Evolutionary conservation across 2,797 vertebrate species (phyloP), one percentile per base, ranked within the genome.

Genomic region (Mormyrus hasselquistii): DNA sequence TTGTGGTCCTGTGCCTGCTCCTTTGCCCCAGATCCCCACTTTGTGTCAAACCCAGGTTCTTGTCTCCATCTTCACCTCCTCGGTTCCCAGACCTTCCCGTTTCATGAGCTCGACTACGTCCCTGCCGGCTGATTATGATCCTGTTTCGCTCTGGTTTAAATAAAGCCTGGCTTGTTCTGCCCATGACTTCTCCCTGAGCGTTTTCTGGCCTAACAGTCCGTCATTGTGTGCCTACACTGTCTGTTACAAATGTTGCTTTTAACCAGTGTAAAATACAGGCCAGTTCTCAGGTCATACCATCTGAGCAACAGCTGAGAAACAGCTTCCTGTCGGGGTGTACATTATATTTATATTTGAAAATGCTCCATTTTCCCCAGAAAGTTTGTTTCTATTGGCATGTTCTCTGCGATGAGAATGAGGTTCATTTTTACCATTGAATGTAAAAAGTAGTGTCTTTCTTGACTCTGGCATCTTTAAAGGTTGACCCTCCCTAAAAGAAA

Each of bases 381-480:
- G 22, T 69, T 69, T 12, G 62, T 69, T 69, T 69, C 62, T 69
- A 69, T 4, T 69, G 22, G 10, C 62, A 69, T 69, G 10, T 69
- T 69, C 62, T 69, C 25, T 69, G 22, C 19, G 5, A 34, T 76
- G 14, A 83, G 41, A 83, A 83, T 83, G 47, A 47, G 47, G n/a
- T 50, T 47, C 1, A 22, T 14, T 50, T 94, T 96, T 94, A 99
- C 98, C 99, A n/a, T 98, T 99, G 97, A 99, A 98, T 97, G 98
- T 99, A 98, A 99, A 99, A 97, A 99, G 91, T 92, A 99, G 96
- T 83, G 99, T 98, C 95, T 97, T 98, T 96, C 99, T 99, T 89
- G 99, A 99, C 92, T 99, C 99, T 1, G 99, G 98, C 92, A 99
- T 97, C 96, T 99, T 99, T 93, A 99, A 96, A 90, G 98, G 98